Percentiles rank a stretch among this genome's conserved stretches.
Conservation (phyloP, 2,888 invertebrate species). For the Halictus ligatus region DNA sequence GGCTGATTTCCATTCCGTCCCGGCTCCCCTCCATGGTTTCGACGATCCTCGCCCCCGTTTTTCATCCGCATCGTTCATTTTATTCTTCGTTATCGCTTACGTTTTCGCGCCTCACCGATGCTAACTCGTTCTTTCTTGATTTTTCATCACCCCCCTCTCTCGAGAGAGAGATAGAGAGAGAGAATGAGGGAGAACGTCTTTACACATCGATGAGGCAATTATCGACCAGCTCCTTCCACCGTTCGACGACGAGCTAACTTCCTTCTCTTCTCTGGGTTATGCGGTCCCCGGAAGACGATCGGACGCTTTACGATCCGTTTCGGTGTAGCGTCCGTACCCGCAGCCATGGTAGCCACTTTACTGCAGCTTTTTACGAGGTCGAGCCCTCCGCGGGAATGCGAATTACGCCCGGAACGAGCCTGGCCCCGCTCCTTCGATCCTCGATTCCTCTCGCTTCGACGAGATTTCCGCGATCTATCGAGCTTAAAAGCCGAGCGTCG, state of each 20-base stretch:
- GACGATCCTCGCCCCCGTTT: neutral
- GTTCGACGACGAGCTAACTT: neutral
- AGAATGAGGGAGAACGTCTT: neutral
- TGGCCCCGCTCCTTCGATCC: neutral
- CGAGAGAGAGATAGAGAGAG: neutral
- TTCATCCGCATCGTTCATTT: slow-evolving; percentile 4
- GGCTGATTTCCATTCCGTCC: slow-evolving; percentile 47
- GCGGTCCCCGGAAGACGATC: slow-evolving; percentile 19
- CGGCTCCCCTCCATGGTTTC: neutral
- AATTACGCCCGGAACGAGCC: slow-evolving; percentile 12
- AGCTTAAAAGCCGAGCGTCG: neutral
- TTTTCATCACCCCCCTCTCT: neutral
- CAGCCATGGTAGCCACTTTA: slow-evolving; percentile 24
- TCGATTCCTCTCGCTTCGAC: neutral
- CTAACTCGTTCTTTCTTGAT: neutral
- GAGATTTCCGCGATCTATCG: neutral
- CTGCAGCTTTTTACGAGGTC: slow-evolving; percentile 34
- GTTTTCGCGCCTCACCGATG: slow-evolving; percentile 4
- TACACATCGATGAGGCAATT: neutral
- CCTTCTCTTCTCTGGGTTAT: neutral
- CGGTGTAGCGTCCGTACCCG: slow-evolving; percentile 7
- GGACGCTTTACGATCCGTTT: slow-evolving; percentile 22
- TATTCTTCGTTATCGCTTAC: slow-evolving; percentile 16
- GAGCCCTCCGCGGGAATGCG: neutral
- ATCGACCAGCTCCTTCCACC: neutral